phyloP scores from a whole-genome alignment of 2,113 vertebrate species.

The Anoplopoma fimbria region DNA sequence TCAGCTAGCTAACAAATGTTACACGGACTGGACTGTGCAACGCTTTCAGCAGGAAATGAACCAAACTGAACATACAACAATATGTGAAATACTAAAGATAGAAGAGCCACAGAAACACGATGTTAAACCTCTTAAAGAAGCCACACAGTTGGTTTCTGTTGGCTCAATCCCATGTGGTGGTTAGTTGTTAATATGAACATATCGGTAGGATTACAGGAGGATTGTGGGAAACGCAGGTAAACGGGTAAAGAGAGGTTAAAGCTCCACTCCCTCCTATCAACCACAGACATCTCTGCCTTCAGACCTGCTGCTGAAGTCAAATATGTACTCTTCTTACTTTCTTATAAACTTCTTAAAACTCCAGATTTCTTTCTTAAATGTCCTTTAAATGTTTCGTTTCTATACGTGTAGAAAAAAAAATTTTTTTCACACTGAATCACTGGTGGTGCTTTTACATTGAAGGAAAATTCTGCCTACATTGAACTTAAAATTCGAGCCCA shows the following conservation, averaged over 20 bases:
- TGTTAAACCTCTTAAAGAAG: not conserved
- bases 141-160: not conserved
- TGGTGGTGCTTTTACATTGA: not conserved
- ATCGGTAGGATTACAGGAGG: slow-evolving; percentile 11
- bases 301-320: not conserved
- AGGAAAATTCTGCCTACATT: not conserved
- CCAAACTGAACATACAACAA: not conserved
- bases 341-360: not conserved
- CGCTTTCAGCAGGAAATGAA: not conserved
- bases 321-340: too few relatives aligned
- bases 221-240: not conserved
- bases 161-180: not conserved
- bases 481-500: not conserved
- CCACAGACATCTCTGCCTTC: not conserved
- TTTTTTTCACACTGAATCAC: not conserved
- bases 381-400: not conserved
- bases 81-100: too few relatives aligned
- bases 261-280: not conserved
- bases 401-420: not conserved
- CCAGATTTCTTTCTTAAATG: not conserved
- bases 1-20: not conserved
- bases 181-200: not conserved
- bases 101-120: not conserved
- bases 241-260: not conserved
- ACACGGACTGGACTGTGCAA: not conserved